Base-by-base conservation (phyloP, 1,140 invertebrate species). In the Dendrolimus punctatus region DNA sequence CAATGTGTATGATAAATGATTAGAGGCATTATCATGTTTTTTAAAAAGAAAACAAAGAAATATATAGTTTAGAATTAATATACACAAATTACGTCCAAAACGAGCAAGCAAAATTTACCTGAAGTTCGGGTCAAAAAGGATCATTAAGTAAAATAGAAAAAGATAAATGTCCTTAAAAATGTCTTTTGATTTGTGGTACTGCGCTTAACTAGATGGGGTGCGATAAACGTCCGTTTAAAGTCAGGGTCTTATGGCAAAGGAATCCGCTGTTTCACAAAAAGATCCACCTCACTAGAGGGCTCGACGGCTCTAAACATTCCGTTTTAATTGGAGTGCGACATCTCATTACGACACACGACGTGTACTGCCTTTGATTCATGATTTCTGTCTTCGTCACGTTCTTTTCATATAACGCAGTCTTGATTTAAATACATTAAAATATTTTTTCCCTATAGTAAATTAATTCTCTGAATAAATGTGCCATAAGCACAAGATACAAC, bases 261-360 rank as follows among this genome's bases (percentile, higher is more conserved):
- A 66, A 64, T 69, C 66, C 57, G 66, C 66, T 61, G 74, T 78
- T 80, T 80, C 76, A 77, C 72, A 71, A 64, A 67, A 76, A 80
- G 73, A 71, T 68, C 53, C 68, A 37, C 38, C 57, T 59, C 41
- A 59, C 53, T 40, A 46, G 60, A 60, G 66, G 48, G 23, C n/a
- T 48, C 37, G 40, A 8, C 10, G 23, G 46, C 51, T 68, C 64
- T 73, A 84, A 79, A 84, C 71, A 73, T 80, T 75, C 69, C 57
- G 51, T 75, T 74, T 81, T 85, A 82, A 85, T 85, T 85, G 77
- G 76, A 82, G 76, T 60, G 69, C 58, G 51, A 56, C 59, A 66
- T 64, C 76, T 80, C 79, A 75, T 76, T 80, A 85, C 73, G 64
- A 74, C 71, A 80, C 61, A 76, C 71, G 63, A 61, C 68, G 69